A percentile compares a stretch with the other conserved stretches of the same genome.
Conservation (phyloP, 1,140 invertebrate species). For the Drosophila arizonae region DNA sequence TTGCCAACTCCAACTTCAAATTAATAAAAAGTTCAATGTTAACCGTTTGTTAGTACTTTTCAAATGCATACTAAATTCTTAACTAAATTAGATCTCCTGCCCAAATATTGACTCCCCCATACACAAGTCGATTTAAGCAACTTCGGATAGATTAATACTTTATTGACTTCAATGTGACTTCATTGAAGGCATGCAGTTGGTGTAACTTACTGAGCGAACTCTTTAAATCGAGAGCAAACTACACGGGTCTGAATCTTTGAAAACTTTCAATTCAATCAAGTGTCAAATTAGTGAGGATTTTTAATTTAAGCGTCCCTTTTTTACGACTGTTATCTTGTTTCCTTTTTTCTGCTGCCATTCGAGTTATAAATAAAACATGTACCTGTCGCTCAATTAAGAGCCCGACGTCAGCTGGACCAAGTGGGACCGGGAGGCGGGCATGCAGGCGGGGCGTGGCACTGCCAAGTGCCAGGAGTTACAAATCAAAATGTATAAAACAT, state of each 20-base stretch:
- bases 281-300: conserved; percentile 78
- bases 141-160: too few relatives aligned
- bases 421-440: not conserved
- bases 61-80: too few relatives aligned
- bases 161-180: too few relatives aligned
- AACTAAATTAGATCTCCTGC: too few relatives aligned
- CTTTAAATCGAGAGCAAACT: not conserved
- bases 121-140: too few relatives aligned
- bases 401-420: conserved; percentile 16
- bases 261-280: conserved; percentile 77
- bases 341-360: conserved; percentile 34
- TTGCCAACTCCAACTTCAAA: too few relatives aligned
- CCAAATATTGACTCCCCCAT: too few relatives aligned
- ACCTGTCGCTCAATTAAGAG: conserved; percentile 74
- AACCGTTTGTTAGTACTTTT: too few relatives aligned
- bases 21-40: too few relatives aligned
- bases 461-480: conserved; percentile 62
- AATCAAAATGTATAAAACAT: conserved; percentile 81
- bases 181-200: too few relatives aligned
- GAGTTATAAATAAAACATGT: conserved; percentile 75
- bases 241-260: conserved; percentile 37
- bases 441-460: conserved; percentile 19
- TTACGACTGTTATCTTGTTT: conserved; percentile 2
- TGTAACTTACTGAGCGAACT: too few relatives aligned
- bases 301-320: conserved; percentile 67